phyloP scores from a whole-genome alignment of 1,140 invertebrate genomes.

The Drosophila nasuta region DNA sequence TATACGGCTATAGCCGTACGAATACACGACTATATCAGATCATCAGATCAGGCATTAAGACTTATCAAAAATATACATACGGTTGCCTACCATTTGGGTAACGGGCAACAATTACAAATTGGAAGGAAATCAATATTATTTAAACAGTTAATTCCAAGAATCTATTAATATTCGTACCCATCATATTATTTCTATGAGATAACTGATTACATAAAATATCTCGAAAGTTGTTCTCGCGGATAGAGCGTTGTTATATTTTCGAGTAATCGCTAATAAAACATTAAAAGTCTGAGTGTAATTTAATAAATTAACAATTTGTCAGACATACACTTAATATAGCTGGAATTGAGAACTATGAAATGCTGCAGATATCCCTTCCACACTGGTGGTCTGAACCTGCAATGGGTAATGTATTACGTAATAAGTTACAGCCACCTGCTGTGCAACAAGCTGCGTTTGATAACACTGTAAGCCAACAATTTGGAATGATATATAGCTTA shows the following conservation, averaged over 20 bases:
- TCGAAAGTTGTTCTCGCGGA: too few relatives aligned
- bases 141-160: too few relatives aligned
- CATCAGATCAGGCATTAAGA: too few relatives aligned
- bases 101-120: too few relatives aligned
- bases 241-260: background rate
- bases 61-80: too few relatives aligned
- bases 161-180: too few relatives aligned
- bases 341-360: constrained; percentile 89
- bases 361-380: constrained; percentile 88
- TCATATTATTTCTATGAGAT: too few relatives aligned
- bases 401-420: constrained; percentile 86
- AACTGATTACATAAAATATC: too few relatives aligned
- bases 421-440: constrained; percentile 88
- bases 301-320: constrained; percentile 34
- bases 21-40: too few relatives aligned
- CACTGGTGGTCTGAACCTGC: constrained; percentile 91
- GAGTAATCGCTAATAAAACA: background rate
- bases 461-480: constrained; percentile 86
- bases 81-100: too few relatives aligned
- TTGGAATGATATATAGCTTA: background rate
- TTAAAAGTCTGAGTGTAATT: constrained; percentile 6
- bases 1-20: too few relatives aligned
- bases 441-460: constrained; percentile 95
- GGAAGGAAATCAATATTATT: too few relatives aligned
- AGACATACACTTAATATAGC: constrained; percentile 88